Base-by-base conservation (phyloP, 2,888 invertebrate genomes). In the Leucania comma region DNA sequence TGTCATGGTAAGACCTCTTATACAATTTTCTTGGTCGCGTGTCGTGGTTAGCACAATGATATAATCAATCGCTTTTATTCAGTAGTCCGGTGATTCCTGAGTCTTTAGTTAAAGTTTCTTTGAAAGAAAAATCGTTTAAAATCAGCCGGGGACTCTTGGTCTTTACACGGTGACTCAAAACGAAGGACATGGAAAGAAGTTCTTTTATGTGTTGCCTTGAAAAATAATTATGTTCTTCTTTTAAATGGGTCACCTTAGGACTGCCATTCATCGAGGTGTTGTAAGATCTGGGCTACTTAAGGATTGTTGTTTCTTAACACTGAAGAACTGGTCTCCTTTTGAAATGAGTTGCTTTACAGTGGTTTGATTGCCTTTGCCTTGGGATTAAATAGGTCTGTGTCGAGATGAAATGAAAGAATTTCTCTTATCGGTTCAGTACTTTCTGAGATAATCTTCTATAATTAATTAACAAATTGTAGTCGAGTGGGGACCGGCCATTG, bases 21-120 rank as follows among this genome's bases (percentile, higher is more conserved):
- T 46, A 56, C 42, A 26, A 29, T 24, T 58, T 67, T 17, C 17
- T 29, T 50, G 38, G 56, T 60, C 78, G 72, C 75, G 78, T 75
- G 78, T 78, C 61, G 9, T n/a, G 32, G 4, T 38, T 24, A 51
- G 42, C 56, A 53, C 32, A 69, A 10, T 48, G 48, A 79, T 9
- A 32, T 48, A 71, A 57, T 61, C 79, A 64, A 78, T 64, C 51
- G 50, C 10, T 56, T 24, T 24, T 32, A 63, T 78, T 29, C 38
- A 20, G 51, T 48, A 38, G 24, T 72, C 53, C 29, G n/a, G n/a
- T n/a, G n/a, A 10, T 22, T n/a, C 14, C 29, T 29, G 14, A 10
- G 14, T 38, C 50, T 24, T 17, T 46, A 46, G 32, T 77, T 20
- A 17, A 9, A 17, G 38, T 38, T 10, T 5, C 42, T 65, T 29